Base-by-base conservation (phyloP, 2,113 vertebrate species). In the Murina feae region DNA sequence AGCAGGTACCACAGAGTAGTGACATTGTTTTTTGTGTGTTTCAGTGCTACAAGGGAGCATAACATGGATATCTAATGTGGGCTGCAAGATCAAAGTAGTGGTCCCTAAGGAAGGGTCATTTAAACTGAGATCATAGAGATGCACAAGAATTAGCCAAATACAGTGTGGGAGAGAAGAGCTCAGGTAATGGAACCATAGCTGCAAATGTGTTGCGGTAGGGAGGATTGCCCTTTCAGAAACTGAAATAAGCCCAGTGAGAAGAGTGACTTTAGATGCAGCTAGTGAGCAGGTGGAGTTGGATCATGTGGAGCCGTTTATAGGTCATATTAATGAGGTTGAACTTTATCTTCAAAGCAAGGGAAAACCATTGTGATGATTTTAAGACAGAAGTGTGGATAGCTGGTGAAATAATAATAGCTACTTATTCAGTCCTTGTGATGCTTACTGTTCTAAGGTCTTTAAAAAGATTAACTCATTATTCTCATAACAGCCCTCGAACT, bases 381-480 rank as follows among this genome's bases (percentile, higher is more conserved):
- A 79, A 96, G 71, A 28, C 14, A 75, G 69, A 58, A 44, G n/a
- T 6, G 13, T 55, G 16, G n/a, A 30, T 60, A 35, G 65, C 47
- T 66, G 63, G 49, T 84, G 39, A 72, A 93, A 69, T 80, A 69
- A 75, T 83, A 83, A 58, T 23, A 89, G 16, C 42, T 92, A 81
- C 4, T 51, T 75, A 86, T 51, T 95, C 89, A 76, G 84, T 58
- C 30, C 74, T 95, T 88, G n/a, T 80, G 53, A 92, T 94, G 32
- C 30, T 65, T 90, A 60, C 4, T 93, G 14, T 95, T 83, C 55
- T 66, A 55, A 35, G 30, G 91, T 86, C 42, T 95, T 83, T 83
- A 20, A 76, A 92, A 82, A 69, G 75, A 74, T 89, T 72, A 89
- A 55, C 30, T 92, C 25, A 68, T 81, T 81, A 78, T 96, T 69